Evolutionary conservation across 1,140 invertebrate genomes (phyloP).

Genomic region (Platorchestia sp.): DNA sequence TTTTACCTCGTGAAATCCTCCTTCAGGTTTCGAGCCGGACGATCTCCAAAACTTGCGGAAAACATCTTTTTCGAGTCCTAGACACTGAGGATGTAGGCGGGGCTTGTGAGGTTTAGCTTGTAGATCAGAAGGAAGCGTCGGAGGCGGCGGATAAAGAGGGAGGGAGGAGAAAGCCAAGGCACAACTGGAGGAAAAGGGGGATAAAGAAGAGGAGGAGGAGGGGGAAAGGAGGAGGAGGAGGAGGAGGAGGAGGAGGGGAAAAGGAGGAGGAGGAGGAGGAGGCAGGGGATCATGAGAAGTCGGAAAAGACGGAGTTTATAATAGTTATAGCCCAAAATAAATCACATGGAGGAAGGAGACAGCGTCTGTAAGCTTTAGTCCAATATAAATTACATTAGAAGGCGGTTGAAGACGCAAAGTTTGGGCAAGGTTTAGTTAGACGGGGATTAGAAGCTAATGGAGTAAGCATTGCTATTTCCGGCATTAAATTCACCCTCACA

Average conservation of each 20-base stretch:
- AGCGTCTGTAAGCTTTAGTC: background rate
- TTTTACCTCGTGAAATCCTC: background rate
- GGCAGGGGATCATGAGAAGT: background rate
- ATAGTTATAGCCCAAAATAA: background rate
- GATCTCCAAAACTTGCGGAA: background rate
- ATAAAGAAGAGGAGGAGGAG: background rate
- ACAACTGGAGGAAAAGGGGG: background rate
- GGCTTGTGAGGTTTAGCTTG: background rate
- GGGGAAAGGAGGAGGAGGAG: background rate
- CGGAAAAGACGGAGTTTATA: background rate
- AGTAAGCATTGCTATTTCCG: background rate
- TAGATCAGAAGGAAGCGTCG: background rate
- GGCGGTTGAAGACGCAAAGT: background rate
- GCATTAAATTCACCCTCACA: background rate
- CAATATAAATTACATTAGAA: background rate
- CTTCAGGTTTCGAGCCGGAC: background rate
- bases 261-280: background rate
- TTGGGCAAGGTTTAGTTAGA: background rate
- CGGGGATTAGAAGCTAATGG: conserved; percentile 7
- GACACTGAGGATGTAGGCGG: background rate
- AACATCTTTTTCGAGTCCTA: background rate
- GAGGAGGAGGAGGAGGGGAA: too few relatives aligned
- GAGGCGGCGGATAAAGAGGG: background rate
- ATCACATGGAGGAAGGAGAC: background rate
- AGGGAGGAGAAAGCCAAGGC: background rate